Evolutionary conservation across 2,797 vertebrate species (phyloP).

Genomic region (Sphenopsis melanotis): DNA sequence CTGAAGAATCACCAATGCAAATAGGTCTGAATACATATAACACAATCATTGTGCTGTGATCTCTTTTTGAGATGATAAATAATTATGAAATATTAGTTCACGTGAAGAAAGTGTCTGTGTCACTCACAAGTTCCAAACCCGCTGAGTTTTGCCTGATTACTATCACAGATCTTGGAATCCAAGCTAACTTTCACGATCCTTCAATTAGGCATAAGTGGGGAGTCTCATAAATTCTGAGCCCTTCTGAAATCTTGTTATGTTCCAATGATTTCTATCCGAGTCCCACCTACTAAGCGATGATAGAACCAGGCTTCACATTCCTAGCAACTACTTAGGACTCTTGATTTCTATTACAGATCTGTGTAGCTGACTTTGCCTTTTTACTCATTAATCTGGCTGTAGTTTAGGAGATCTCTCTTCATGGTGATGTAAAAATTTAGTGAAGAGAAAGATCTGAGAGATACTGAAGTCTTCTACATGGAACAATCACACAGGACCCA

Average conservation of each 20-base stretch:
- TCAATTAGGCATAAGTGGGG: neutral
- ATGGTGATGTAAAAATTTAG: neutral
- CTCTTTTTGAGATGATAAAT: neutral
- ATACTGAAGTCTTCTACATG: neutral
- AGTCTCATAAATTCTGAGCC: slow-evolving; percentile 38
- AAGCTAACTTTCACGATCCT: neutral
- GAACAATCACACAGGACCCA: neutral
- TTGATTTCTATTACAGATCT: neutral
- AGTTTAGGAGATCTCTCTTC: neutral
- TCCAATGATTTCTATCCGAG: neutral
- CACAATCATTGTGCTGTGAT: neutral
- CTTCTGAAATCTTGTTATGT: neutral
- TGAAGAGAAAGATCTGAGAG: neutral
- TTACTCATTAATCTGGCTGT: neutral
- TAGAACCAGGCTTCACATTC: neutral
- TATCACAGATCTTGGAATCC: neutral
- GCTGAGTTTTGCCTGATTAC: neutral
- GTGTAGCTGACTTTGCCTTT: neutral
- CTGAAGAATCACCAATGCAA: neutral
- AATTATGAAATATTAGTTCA: neutral
- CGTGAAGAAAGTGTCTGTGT: neutral
- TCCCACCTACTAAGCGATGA: slow-evolving; percentile 29
- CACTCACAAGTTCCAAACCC: neutral
- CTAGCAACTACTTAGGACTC: neutral
- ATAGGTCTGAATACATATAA: neutral